Evolutionary conservation across 2,797 vertebrate species (phyloP).

Genomic region (Myioborus miniatus): DNA sequence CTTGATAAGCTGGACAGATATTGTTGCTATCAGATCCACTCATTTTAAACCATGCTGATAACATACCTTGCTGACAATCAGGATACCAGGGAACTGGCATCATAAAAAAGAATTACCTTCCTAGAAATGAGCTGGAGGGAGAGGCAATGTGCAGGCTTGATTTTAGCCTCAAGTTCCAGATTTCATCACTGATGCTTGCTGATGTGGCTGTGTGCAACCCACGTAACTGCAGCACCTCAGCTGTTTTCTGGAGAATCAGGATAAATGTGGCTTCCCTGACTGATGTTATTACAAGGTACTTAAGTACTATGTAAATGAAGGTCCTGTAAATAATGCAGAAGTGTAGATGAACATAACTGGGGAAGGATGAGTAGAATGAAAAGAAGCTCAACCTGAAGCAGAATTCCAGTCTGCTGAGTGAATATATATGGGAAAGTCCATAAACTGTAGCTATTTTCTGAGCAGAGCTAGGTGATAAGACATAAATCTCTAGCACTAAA

Average conservation of each 20-base stretch:
- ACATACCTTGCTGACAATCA: not conserved
- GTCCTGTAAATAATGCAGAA: slow-evolving; percentile 14
- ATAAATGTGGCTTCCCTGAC: not conserved
- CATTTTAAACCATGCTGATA: not conserved
- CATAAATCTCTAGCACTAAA: not conserved
- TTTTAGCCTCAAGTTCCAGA: not conserved
- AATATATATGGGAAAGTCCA: not conserved
- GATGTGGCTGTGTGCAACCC: not conserved
- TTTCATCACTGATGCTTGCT: not conserved
- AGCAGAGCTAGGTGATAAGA: not conserved
- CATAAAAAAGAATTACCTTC: not conserved
- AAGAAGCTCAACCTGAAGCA: not conserved
- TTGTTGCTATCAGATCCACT: not conserved
- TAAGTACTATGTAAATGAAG: slow-evolving; percentile 2
- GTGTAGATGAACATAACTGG: not conserved
- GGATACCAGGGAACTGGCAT: not conserved
- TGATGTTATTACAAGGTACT: not conserved
- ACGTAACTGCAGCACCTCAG: not conserved
- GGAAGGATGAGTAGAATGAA: not conserved
- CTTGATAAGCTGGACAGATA: not conserved
- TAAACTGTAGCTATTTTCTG: not conserved
- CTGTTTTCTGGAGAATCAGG: not conserved
- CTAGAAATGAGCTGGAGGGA: not conserved
- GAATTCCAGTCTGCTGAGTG: not conserved
- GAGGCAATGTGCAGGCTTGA: not conserved